Evolutionary conservation across 2,888 invertebrate species (phyloP).

Genomic region (Drosophila peninsularis): DNA sequence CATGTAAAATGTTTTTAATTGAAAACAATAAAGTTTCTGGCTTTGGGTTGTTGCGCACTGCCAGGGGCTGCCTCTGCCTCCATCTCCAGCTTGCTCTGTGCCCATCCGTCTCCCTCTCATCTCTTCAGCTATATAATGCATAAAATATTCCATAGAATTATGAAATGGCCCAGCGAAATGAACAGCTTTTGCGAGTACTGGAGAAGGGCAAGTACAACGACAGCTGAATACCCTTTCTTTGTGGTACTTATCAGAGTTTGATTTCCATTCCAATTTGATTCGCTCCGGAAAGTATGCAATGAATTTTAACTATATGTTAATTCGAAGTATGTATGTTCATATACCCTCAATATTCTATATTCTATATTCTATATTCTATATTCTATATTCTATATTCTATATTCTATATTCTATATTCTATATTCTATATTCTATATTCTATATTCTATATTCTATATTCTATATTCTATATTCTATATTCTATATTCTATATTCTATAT

Average conservation of each 20-base stretch:
- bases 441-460: too few relatives aligned
- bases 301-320: not conserved
- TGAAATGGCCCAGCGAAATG: slow-evolving; percentile 45
- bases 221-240: slow-evolving; percentile 20
- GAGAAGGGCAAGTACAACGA: not conserved
- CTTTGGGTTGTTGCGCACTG: slow-evolving; percentile 30
- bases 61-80: not conserved
- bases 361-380: too few relatives aligned
- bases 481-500: not conserved
- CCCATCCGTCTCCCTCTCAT: not conserved
- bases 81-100: not conserved
- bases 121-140: slow-evolving; percentile 38
- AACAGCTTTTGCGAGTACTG: slow-evolving; percentile 5
- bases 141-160: slow-evolving; percentile 56
- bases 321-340: not conserved
- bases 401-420: not conserved
- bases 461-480: not conserved
- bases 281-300: slow-evolving; percentile 24
- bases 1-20: slow-evolving; percentile 78
- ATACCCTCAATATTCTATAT: not conserved
- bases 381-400: not conserved
- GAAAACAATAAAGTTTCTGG: slow-evolving; percentile 78
- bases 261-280: not conserved
- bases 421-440: not conserved
- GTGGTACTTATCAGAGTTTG: too few relatives aligned